A percentile compares a stretch with the other conserved stretches of the same genome.
Evolutionary conservation across 2,888 invertebrate genomes (phyloP).

Genomic region (Ferrisia virgata): DNA sequence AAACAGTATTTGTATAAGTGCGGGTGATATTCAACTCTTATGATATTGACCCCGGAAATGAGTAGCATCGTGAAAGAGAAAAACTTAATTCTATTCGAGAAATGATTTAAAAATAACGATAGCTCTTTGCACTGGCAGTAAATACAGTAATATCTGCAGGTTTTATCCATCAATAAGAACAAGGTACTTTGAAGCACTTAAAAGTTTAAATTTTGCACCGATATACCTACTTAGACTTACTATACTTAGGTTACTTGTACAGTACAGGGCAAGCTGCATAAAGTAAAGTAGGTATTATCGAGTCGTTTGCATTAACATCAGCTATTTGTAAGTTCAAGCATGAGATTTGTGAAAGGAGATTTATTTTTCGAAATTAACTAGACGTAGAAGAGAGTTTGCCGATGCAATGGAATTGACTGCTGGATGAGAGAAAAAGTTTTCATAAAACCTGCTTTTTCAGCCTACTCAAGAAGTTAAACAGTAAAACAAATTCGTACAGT

Average conservation of each 20-base stretch:
- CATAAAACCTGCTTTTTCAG: background rate
- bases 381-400: background rate
- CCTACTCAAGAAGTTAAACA: background rate
- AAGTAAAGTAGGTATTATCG: background rate
- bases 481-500: conserved; percentile 19
- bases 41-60: too few species aligned
- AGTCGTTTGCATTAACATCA: background rate
- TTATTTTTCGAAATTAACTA: background rate
- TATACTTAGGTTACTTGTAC: too few species aligned
- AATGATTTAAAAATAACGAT: background rate
- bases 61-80: too few species aligned
- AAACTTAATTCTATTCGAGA: too few species aligned
- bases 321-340: background rate
- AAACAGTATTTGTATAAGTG: too few species aligned
- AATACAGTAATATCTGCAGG: background rate
- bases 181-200: background rate
- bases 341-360: background rate
- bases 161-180: background rate
- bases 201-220: background rate
- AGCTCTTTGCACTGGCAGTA: background rate
- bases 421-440: background rate
- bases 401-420: too few species aligned
- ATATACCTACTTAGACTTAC: too few species aligned
- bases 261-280: background rate
- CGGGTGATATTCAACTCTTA: too few species aligned